Base-by-base conservation (phyloP, 1,140 invertebrate genomes). In the Polypedilum pembai region DNA sequence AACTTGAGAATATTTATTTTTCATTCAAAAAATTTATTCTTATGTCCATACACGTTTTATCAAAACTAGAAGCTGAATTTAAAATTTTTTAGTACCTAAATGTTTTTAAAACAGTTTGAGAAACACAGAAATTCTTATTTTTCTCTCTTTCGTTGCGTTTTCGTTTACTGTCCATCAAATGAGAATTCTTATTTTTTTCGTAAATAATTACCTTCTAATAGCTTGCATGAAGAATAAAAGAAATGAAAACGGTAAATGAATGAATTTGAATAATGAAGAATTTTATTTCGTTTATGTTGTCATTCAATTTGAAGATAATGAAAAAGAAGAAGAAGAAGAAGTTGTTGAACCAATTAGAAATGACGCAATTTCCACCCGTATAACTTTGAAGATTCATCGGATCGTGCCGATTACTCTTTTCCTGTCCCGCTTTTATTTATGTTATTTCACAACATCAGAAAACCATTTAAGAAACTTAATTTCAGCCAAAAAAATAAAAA, bases 241-340 rank as follows among this genome's bases (percentile, higher is more conserved):
- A 56, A 56, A 56, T 56, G 15, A 56, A 5, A 56, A 56, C 45
- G 45, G 45, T 56, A 56, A 56, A 56, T 56, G 45, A 56, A 56
- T n/a, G 45, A 56, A 56, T 56, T 56, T 56, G 45, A 56, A 56
- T 56, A 56, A 56, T 56, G 45, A 56, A 56, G 45, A 56, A 56
- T 56, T 56, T 8, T 15, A 45, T 45, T 45, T 56, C 45, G 15
- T 56, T 56, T 56, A 56, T 56, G 45, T 56, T 56, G 45, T 56
- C 45, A 56, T 56, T 56, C 45, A 56, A 56, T 56, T 56, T 33
- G 24, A n/a, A 56, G 45, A 56, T 56, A 56, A n/a, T n/a, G n/a
- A n/a, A n/a, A n/a, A n/a, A n/a, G n/a, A 56, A 56, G 24, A 33
- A 56, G 45, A 56, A 56, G 24, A 33, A 56, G 45, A 56, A 56